Percentiles rank a stretch among this genome's conserved stretches.
These are phyloP conservation scores for Corbicula japonica DNA, from an alignment of 2,888 invertebrate species.

Conservation along the genomic window DNA sequence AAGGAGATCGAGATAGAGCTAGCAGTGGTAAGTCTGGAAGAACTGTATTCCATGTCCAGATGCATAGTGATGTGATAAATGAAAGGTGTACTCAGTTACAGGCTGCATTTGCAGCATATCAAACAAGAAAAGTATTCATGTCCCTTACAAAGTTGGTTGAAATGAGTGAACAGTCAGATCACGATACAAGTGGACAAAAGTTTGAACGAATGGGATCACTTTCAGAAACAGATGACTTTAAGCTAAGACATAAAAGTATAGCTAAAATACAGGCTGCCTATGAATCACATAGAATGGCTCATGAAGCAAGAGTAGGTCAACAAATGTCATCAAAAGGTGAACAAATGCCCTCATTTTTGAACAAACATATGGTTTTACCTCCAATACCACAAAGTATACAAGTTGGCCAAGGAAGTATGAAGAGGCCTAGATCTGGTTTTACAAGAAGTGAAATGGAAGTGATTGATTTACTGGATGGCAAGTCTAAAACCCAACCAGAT, in stretches of 20 bases:
- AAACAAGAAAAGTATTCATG: slow-evolving; percentile 57
- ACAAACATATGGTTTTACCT: slow-evolving; percentile 21
- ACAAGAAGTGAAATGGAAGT: slow-evolving; percentile 3
- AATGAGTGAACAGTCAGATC: slow-evolving; percentile 3
- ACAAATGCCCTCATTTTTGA: not conserved
- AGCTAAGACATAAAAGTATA: slow-evolving; percentile 59
- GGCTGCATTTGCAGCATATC: slow-evolving; percentile 63
- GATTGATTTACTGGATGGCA: slow-evolving; percentile 21
- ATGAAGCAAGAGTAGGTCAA: slow-evolving; percentile 4
- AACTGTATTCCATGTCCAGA: slow-evolving; percentile 48
- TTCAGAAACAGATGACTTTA: slow-evolving; percentile 65
- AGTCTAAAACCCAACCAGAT: slow-evolving; percentile 52
- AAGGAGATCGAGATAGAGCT: not conserved
- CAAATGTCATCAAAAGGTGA: not conserved
- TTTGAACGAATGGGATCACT: slow-evolving; percentile 60
- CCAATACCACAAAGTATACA: slow-evolving; percentile 14
- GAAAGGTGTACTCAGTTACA: slow-evolving; percentile 50
- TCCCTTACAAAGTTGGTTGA: slow-evolving; percentile 57
- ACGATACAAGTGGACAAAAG: not conserved
- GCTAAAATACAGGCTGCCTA: slow-evolving; percentile 58
- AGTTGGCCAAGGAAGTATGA: not conserved
- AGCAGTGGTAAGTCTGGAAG: slow-evolving; percentile 13
- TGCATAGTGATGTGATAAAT: slow-evolving; percentile 51
- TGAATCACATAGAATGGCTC: slow-evolving; percentile 34
- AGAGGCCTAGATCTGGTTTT: slow-evolving; percentile 27